These are phyloP conservation scores for Oikopleura albicans DNA, from an alignment of 23 tunicate genomes.

Conservation along the genomic window DNA sequence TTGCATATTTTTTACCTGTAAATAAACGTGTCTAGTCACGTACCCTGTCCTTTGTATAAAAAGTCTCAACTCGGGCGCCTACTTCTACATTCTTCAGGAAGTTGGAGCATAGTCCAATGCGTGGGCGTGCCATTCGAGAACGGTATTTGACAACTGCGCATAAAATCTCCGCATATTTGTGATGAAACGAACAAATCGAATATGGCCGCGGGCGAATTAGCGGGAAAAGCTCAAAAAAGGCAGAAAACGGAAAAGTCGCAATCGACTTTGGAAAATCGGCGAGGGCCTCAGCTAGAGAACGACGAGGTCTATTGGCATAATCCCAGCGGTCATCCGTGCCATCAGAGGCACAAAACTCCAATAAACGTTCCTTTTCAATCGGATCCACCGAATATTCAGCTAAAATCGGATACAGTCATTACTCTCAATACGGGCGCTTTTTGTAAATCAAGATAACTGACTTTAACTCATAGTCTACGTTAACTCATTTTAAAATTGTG, in stretches of 20 bases:
- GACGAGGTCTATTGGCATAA: constrained; percentile 83
- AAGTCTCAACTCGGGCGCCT: background rate
- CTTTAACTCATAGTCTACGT: constrained; percentile 19
- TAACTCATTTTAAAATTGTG: no score
- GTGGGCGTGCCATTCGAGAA: constrained; percentile 30
- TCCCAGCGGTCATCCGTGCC: constrained; percentile 87
- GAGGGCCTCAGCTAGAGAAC: constrained; percentile 47
- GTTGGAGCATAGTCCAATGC: constrained; percentile 58
- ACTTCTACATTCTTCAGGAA: constrained; percentile 35
- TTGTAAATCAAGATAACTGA: constrained; percentile 52
- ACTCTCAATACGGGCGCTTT: no score
- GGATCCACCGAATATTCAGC: constrained; percentile 36
- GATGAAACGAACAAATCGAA: background rate
- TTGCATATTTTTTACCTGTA: no score
- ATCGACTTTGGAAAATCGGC: background rate
- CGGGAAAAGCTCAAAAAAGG: background rate
- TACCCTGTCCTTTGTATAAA: no score
- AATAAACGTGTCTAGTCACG: no score
- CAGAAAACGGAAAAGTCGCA: background rate
- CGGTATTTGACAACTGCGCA: constrained; percentile 80
- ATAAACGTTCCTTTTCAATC: constrained; percentile 46
- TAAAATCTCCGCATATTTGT: constrained; percentile 34
- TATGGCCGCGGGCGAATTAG: constrained; percentile 2
- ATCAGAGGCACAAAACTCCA: constrained; percentile 57
- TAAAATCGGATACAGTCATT: no score